Base-by-base conservation (phyloP, 2,113 vertebrate species). In the Scomber japonicus region DNA sequence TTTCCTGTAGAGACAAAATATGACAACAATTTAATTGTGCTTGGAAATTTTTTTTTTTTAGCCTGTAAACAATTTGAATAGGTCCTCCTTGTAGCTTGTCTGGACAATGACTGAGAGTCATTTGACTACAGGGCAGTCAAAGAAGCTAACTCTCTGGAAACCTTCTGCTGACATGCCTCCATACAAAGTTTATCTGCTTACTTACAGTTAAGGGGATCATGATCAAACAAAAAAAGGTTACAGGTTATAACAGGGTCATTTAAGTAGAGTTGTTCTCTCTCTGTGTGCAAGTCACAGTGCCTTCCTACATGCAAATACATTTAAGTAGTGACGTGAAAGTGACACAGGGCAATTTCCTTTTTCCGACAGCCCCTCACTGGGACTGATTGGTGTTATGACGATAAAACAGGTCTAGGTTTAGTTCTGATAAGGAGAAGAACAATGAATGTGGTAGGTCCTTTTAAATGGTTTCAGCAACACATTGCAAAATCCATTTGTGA, bases 241-340 rank as follows among this genome's bases (percentile, higher is more conserved):
- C 78, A 85, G 85, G 84, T 84, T 81, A 81, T 49, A 82, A 88
- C 85, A 88, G 85, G 82, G 84, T 91, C 84, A 66, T 86, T 90
- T 61, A 68, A 74, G 60, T 55, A 56, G 61, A 75, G 66, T 86
- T 73, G 64, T 87, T 92, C 89, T 88, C 71, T 83, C 85, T 93
- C 84, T 89, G 86, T 93, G 86, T 91, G 88, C 72, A 86, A 93
- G 90, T 94, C 87, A 89, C 90, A 94, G 94, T 96, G 95, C 94
- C 95, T 95, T 95, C 83, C 87, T 89, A 87, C 88, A 94, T 91
- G 85, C 92, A 93, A 94, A 93, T 91, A 90, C 91, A 93, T 92
- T 92, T 82, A 86, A 94, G 91, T 78, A 83, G 88, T 82, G 90
- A 93, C 78, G 88, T 91, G 89, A 94, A 94, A 91, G 92, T 89